Evolutionary conservation across 2,113 vertebrate species (phyloP).

Genomic region (Platycercus adscitus): DNA sequence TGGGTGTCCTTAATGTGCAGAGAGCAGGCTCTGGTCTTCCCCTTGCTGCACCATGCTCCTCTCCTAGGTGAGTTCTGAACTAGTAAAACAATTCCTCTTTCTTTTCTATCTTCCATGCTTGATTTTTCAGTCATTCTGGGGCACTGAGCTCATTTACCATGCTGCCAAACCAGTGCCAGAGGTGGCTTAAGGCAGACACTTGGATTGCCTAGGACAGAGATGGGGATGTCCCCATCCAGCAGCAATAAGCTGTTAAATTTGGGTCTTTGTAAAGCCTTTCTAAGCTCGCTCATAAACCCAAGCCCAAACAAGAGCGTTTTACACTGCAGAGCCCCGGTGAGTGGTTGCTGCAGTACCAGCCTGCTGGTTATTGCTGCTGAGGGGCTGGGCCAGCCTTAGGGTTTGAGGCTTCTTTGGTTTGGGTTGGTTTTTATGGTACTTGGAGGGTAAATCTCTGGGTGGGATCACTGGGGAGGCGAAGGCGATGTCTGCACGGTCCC

Average conservation of each 20-base stretch:
- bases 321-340: accelerated
- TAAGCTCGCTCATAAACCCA: accelerated
- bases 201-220: background rate
- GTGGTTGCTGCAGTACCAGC: background rate
- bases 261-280: background rate
- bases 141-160: background rate
- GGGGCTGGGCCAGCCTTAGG: background rate
- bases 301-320: background rate
- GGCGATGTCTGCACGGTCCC: background rate
- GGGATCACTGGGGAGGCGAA: accelerated
- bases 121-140: background rate
- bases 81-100: background rate
- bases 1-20: accelerated
- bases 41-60: accelerated
- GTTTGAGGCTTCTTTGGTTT: background rate
- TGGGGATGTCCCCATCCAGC: accelerated
- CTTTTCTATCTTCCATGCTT: background rate
- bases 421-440: background rate
- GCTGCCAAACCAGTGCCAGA: background rate
- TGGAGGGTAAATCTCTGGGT: too few species aligned
- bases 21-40: background rate
- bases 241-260: background rate
- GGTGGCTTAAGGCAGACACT: background rate
- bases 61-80: background rate
- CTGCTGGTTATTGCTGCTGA: background rate